Conservation (phyloP, 2,888 invertebrate genomes). For the Euproctis similis region DNA sequence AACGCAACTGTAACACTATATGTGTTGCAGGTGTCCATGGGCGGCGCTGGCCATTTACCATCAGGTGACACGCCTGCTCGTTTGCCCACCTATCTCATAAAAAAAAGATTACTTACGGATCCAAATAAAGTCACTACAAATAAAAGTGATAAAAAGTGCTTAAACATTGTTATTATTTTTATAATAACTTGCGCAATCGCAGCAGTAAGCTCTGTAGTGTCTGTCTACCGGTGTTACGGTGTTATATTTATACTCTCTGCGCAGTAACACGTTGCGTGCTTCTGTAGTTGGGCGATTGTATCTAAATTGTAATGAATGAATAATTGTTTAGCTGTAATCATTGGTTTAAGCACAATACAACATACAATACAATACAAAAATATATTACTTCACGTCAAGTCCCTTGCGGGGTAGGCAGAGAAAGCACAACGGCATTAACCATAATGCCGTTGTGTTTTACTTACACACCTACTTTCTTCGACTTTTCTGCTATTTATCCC, state of each 20-base stretch:
- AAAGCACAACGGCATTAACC: too few species aligned
- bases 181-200: background rate
- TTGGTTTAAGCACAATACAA: constrained; percentile 2
- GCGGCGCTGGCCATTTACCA: too few species aligned
- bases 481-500: too few species aligned
- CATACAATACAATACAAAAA: too few species aligned
- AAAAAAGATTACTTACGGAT: constrained; percentile 24
- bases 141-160: constrained; percentile 17
- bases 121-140: constrained; percentile 28
- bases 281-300: constrained; percentile 8
- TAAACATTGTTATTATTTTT: constrained; percentile 21
- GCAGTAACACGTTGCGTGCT: constrained; percentile 1
- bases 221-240: background rate
- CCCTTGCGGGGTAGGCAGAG: too few species aligned
- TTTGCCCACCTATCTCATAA: too few species aligned
- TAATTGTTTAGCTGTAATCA: constrained; percentile 24
- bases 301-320: constrained; percentile 22
- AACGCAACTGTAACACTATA: too few species aligned
- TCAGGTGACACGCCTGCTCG: too few species aligned
- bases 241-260: constrained; percentile 4
- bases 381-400: too few species aligned
- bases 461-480: too few species aligned
- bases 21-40: too few species aligned
- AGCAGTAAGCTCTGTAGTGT: constrained; percentile 1
- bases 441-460: too few species aligned